Base-by-base conservation (phyloP, 2,888 invertebrate species). In the Ochlodes sylvanus region DNA sequence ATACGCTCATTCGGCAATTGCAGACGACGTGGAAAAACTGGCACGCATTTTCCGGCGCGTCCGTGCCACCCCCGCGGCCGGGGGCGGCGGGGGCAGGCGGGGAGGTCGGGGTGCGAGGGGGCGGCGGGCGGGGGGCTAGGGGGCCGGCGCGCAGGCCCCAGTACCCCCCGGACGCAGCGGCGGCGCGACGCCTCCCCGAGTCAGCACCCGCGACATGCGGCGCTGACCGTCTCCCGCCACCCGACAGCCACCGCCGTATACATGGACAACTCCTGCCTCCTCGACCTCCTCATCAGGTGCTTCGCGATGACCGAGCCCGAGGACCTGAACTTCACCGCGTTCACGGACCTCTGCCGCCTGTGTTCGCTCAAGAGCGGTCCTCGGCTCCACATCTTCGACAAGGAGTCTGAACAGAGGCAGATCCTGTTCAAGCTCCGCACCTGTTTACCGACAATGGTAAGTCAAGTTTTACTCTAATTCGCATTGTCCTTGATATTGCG, bases 361-460 rank as follows among this genome's bases (percentile, higher is more conserved):
- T 96, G 96, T 85, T 95, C 95, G 76, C 90, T 96, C 77, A 95
- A 95, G 88, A 95, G 95, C 82, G 95, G 95, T 73, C 95, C 95
- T 76, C 93, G 96, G 84, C 93, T 96, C 76, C 95, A 95, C 84
- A 95, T 96, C 81, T 96, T 96, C 84, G 96, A 96, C 82, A 95
- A 95, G 84, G 95, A 96, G 84, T 95, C 96, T 63, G 96, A 96
- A 83, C 95, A 96, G 84, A 91, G 96, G 76, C 96, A 96, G 88
- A 90, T 96, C 75, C 90, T 95, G 69, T 95, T 95, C 84, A 96
- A 96, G 84, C 94, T 96, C 81, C 94, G 95, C 80, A 95, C 95
- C 77, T 94, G 96, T 80, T 91, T 96, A 83, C 95, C 95, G 70
- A 94, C 95, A 84, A 95, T 95, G 94, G 96, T 96, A 87, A 95